Evolutionary conservation across 1,140 invertebrate genomes (phyloP), one percentile per base, ranked within the genome.

Genomic region (Drosophila serrata): DNA sequence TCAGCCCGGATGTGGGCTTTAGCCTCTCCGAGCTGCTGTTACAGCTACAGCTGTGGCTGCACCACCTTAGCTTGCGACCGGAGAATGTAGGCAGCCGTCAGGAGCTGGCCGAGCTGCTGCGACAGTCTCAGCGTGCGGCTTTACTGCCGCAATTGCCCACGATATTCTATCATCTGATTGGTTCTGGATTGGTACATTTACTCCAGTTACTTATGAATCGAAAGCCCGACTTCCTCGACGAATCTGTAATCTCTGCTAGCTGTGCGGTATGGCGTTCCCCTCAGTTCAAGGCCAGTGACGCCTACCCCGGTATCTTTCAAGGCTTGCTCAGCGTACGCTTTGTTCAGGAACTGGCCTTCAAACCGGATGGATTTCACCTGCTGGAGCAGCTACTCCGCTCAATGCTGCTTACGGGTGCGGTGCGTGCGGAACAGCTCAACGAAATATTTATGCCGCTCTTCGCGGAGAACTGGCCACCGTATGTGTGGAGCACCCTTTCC

Each of bases 21-120:
- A 56, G 74, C 22, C 39, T 91, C 3, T 92, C 90, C 6, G 75
- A 92, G 9, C 9, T 90, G 19, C 67, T 93, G 0, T 70, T 59
- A 11, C 57, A 87, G 22, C 29, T 93, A 1, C 91, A 93, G 45
- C 77, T 79, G n/a, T 92, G 88, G 81, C 29, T 85, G 13, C 82
- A 92, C 42, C 82, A 64, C 56, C 46, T 80, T 51, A 60, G 76
- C 42, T 4, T 86, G 31, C 55, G 77, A 1, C 85, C 81, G 6
- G 68, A 82, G 3, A 49, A 61, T 40, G 13, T 90, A 7, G n/a
- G 43, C 0, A 22, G 61, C 17, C 45, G 42, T 0, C 17, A 24
- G 12, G 60, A 78, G 3, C 31, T 90, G 3, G 19, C 15, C 5
- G 19, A 22, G 6, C 13, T 88, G 3, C 35, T 88, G 13, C 24